Conservation (phyloP, 2,797 vertebrate genomes). For the Lates japonicus region DNA sequence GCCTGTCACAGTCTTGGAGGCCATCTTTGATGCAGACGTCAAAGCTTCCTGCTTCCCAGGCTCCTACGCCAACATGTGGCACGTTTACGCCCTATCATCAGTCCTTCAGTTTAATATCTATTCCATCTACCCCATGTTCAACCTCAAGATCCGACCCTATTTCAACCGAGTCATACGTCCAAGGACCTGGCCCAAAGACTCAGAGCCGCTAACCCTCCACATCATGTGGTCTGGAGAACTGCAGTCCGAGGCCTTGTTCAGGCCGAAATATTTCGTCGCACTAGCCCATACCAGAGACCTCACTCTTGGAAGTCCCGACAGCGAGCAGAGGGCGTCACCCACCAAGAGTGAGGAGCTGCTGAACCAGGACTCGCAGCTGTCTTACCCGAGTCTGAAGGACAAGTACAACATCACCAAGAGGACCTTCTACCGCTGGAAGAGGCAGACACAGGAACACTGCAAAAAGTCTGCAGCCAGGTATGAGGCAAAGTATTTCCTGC, state of each 20-base stretch:
- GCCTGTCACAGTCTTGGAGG: slow-evolving; percentile 90
- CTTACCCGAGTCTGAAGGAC: slow-evolving; percentile 90
- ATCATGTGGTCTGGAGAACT: slow-evolving; percentile 97
- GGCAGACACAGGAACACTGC: slow-evolving; percentile 92
- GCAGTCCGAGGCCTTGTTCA: slow-evolving; percentile 88
- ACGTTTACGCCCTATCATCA: slow-evolving; percentile 93
- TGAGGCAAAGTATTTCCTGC: slow-evolving; percentile 95
- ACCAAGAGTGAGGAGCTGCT: slow-evolving; percentile 84
- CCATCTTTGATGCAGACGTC: slow-evolving; percentile 95
- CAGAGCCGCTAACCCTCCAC: slow-evolving; percentile 87
- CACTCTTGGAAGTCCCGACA: slow-evolving; percentile 71
- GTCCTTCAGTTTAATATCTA: slow-evolving; percentile 94
- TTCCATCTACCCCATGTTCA: slow-evolving; percentile 97
- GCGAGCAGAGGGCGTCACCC: slow-evolving; percentile 74
- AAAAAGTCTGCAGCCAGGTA: slow-evolving; percentile 93
- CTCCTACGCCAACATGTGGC: slow-evolving; percentile 98
- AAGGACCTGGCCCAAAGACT: slow-evolving; percentile 81
- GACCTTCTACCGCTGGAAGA: slow-evolving; percentile 96
- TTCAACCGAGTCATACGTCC: slow-evolving; percentile 95
- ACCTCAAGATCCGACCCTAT: slow-evolving; percentile 95
- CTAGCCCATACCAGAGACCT: slow-evolving; percentile 88
- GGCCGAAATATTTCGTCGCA: slow-evolving; percentile 92
- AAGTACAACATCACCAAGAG: slow-evolving; percentile 94
- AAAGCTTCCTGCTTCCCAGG: slow-evolving; percentile 96
- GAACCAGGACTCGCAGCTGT: slow-evolving; percentile 86